phyloP scores from a whole-genome alignment of 1,140 invertebrate species.

The Aphaenogaster floridana region DNA sequence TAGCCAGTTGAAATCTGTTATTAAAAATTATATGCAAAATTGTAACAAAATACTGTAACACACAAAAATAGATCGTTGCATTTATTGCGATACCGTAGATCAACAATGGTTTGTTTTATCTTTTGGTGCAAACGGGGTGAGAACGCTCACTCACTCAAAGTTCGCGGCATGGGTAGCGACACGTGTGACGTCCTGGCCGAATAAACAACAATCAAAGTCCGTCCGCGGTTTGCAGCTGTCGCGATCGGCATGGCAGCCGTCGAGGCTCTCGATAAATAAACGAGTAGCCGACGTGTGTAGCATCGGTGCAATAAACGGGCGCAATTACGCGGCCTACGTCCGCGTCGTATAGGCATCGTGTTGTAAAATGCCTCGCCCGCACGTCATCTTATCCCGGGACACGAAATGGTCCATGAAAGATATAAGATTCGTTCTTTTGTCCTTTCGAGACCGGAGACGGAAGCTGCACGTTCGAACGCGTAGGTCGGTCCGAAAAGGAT shows the following conservation, averaged over 20 bases:
- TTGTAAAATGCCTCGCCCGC: constrained; percentile 44
- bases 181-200: constrained; percentile 47
- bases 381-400: constrained; percentile 6
- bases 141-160: background rate
- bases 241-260: constrained; percentile 20
- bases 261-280: constrained; percentile 67
- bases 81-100: background rate
- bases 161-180: constrained; percentile 32
- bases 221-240: constrained; percentile 37
- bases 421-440: constrained; percentile 53
- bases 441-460: constrained; percentile 28
- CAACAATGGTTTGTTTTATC: constrained; percentile 4
- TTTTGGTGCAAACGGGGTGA: background rate
- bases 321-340: constrained; percentile 60
- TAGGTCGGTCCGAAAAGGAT: constrained; percentile 2
- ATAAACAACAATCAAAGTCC: constrained; percentile 67
- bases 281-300: constrained; percentile 10
- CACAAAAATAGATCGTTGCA: no score
- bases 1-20: background rate
- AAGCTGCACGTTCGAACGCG: constrained; percentile 20
- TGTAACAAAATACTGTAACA: background rate
- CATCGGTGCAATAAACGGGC: constrained; percentile 58
- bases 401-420: constrained; percentile 68
- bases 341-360: constrained; percentile 16
- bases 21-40: background rate